Percentiles rank a stretch among this genome's conserved stretches.
Conservation (phyloP, 2,888 invertebrate species). For the Acanthopleura granulata region DNA sequence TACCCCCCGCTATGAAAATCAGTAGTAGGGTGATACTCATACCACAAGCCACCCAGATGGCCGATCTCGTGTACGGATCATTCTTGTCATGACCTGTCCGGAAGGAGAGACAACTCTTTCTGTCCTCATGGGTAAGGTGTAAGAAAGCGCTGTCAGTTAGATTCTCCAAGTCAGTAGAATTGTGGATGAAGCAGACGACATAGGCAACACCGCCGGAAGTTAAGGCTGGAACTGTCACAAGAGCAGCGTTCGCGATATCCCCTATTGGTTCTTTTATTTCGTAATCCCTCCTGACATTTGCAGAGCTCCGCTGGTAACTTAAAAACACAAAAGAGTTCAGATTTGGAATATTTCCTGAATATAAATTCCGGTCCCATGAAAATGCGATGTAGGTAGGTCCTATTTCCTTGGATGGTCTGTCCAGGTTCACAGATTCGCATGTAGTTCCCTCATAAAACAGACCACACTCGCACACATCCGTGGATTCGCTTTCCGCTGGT, state of each 20-base stretch:
- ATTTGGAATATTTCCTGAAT: background rate
- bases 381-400: background rate
- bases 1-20: background rate
- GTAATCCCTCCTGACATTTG: background rate
- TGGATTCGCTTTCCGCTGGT: background rate
- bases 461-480: background rate
- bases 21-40: background rate
- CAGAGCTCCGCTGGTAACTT: background rate
- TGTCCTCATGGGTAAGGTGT: background rate
- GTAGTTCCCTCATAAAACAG: constrained; percentile 1
- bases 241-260: background rate
- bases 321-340: constrained; percentile 1
- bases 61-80: background rate
- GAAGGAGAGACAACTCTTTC: constrained; percentile 7
- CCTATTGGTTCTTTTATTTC: background rate
- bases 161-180: background rate
- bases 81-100: background rate
- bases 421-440: constrained; percentile 3
- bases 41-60: background rate
- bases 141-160: background rate
- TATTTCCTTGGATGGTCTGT: background rate
- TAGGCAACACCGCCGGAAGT: background rate
- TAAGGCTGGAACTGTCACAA: background rate
- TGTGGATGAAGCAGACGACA: background rate
- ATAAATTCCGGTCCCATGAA: background rate